Conservation (phyloP, 2,113 vertebrate genomes). For the Rutilus rutilus region DNA sequence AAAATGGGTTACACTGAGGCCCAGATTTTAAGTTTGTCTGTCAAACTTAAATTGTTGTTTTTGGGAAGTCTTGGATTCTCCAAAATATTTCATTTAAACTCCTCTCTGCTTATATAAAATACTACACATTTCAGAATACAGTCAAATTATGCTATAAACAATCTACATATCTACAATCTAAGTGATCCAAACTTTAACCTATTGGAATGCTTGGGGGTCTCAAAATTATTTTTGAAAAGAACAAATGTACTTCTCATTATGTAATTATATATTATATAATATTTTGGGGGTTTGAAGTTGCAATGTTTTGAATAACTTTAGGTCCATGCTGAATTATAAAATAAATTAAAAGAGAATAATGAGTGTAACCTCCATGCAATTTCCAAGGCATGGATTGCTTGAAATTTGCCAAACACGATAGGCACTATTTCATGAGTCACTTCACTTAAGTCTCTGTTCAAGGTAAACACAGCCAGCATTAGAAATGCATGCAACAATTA, state of each 20-base stretch:
- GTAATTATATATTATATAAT: neutral
- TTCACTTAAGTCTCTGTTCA: slow-evolving; percentile 1
- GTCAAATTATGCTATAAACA: neutral
- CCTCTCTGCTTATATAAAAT: neutral
- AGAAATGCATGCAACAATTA: slow-evolving; percentile 43
- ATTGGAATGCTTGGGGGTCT: slow-evolving; percentile 66
- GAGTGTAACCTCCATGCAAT: neutral
- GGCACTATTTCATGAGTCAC: slow-evolving; percentile 30
- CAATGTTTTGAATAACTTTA: neutral
- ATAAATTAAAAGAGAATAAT: neutral
- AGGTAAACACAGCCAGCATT: slow-evolving; percentile 20
- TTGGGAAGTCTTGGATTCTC: neutral
- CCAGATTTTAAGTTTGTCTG: neutral
- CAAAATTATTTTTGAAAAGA: slow-evolving; percentile 16
- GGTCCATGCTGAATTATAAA: neutral
- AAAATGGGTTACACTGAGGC: neutral
- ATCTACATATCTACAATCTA: neutral
- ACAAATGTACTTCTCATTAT: neutral
- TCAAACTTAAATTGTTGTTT: slow-evolving; percentile 4
- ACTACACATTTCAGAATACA: neutral
- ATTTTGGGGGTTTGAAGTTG: neutral
- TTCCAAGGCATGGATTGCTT: slow-evolving; percentile 34
- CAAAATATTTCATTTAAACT: neutral
- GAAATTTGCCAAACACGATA: slow-evolving; percentile 16
- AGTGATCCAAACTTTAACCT: neutral